A percentile compares a stretch with the other conserved stretches of the same genome.
phyloP scores from a whole-genome alignment of 2,113 vertebrate species.

The Suricata suricatta region DNA sequence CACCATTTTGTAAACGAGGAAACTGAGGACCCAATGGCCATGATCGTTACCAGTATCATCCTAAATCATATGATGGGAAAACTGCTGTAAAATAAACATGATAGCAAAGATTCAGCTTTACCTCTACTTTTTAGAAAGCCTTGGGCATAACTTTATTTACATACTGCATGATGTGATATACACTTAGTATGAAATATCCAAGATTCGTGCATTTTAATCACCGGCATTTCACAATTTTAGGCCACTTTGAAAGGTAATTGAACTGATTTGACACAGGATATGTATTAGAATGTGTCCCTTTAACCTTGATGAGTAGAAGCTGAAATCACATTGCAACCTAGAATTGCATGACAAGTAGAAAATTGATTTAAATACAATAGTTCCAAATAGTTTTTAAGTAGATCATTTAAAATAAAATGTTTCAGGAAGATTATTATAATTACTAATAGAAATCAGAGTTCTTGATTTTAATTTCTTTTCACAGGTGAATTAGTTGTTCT shows the following conservation, averaged over 20 bases:
- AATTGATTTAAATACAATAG: not conserved
- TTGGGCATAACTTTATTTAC: not conserved
- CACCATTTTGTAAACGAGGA: conserved; percentile 13
- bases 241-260: not conserved
- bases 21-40: not conserved
- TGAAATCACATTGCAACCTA: not conserved
- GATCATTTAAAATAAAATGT: conserved; percentile 43
- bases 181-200: not conserved
- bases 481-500: not conserved
- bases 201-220: conserved; percentile 8
- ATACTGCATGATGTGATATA: not conserved
- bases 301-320: not conserved
- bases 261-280: not conserved
- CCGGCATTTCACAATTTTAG: conserved; percentile 6
- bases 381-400: conserved; percentile 48
- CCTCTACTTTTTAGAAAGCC: conserved; percentile 8
- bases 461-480: not conserved
- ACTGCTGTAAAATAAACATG: not conserved
- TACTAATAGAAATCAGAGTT: conserved; percentile 12
- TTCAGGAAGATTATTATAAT: conserved; percentile 10
- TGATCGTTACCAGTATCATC: not conserved
- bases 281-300: not conserved
- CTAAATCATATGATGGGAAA: not conserved
- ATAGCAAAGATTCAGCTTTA: not conserved
- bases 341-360: not conserved